Evolutionary conservation across 2,888 invertebrate species (phyloP).

Genomic region (Diachrysia chrysitis): DNA sequence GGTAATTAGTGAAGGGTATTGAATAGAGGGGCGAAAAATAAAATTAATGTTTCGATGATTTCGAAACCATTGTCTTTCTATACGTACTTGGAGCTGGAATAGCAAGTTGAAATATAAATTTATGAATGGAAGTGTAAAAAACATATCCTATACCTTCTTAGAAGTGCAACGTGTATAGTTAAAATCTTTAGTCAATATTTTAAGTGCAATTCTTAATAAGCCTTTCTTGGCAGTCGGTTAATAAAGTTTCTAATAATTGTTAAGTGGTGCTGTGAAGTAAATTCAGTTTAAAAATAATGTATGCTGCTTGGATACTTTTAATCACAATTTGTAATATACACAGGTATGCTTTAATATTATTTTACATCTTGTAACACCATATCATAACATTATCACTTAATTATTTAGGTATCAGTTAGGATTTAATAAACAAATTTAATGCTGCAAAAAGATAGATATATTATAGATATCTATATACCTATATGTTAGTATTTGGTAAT

Average conservation of each 20-base stretch:
- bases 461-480: too few species aligned
- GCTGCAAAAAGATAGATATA: too few species aligned
- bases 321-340: not conserved
- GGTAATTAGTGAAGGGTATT: not conserved
- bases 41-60: not conserved
- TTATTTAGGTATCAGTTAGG: too few species aligned
- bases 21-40: not conserved
- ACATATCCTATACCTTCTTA: not conserved
- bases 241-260: too few species aligned
- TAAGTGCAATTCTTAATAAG: too few species aligned
- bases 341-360: not conserved
- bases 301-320: not conserved
- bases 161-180: not conserved
- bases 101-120: not conserved
- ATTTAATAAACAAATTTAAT: too few species aligned
- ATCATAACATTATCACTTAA: too few species aligned
- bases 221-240: too few species aligned
- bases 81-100: not conserved
- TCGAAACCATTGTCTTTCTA: not conserved
- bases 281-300: not conserved
- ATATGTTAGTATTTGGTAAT: too few species aligned
- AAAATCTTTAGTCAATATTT: not conserved
- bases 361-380: not conserved
- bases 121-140: not conserved
- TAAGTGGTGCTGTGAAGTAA: not conserved